phyloP scores from a whole-genome alignment of 2,797 vertebrate species.

The Pseudochirops cupreus region DNA sequence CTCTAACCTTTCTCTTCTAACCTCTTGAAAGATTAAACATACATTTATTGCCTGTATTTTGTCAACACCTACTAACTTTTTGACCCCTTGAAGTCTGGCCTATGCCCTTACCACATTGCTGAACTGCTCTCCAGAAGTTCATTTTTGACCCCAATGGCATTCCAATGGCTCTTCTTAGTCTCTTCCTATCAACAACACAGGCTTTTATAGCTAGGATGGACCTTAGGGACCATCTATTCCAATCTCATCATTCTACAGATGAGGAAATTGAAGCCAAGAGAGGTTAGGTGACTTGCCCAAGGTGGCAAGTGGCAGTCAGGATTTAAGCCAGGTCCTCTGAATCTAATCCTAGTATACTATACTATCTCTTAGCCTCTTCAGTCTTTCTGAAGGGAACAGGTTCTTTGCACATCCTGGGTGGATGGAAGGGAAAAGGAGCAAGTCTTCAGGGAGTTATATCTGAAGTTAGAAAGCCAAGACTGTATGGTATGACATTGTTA shows the following conservation, averaged over 20 bases:
- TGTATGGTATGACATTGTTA: not conserved
- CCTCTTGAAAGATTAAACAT: not conserved
- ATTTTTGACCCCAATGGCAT: not conserved
- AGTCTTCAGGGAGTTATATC: not conserved
- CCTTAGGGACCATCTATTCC: not conserved
- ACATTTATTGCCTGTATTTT: not conserved
- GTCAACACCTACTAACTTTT: not conserved
- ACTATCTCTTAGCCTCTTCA: not conserved
- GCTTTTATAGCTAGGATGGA: not conserved
- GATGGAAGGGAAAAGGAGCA: not conserved
- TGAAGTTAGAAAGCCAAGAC: not conserved
- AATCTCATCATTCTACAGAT: not conserved
- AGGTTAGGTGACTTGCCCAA: constrained; percentile 8
- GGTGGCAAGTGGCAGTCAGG: not conserved
- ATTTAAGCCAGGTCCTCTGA: constrained; percentile 11
- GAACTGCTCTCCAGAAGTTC: not conserved
- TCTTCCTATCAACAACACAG: not conserved
- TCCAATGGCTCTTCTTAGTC: not conserved
- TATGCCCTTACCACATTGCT: not conserved
- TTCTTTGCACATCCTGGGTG: not conserved
- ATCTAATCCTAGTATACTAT: not conserved
- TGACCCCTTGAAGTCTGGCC: not conserved
- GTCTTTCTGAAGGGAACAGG: not conserved
- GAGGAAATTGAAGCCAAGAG: not conserved
- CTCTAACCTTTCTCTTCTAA: not conserved